Base-by-base conservation (phyloP, 2,797 vertebrate genomes). In the Dendrocincla fuliginosa region DNA sequence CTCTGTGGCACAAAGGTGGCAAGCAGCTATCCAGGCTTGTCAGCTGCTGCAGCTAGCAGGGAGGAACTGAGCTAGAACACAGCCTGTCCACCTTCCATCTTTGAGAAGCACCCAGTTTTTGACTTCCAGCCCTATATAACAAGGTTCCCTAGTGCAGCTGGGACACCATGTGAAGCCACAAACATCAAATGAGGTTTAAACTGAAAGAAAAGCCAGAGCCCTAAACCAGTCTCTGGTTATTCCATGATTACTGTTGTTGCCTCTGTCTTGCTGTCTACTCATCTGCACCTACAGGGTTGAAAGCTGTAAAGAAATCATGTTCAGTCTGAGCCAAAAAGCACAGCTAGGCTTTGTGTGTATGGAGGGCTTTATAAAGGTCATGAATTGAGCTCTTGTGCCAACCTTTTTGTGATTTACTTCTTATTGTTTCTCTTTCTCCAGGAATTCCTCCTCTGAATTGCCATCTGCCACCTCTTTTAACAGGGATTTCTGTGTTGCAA, bases 361-460 rank as follows among this genome's bases (percentile, higher is more conserved):
- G 41, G 44, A 80, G 27, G 64, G 37, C 67, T 95, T 94, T 82
- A 59, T 57, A 70, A 92, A 92, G 75, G 89, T 92, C 47, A 37
- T 65, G 63, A 89, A 81, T 82, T 50, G 81, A 90, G 70, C 47
- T 89, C 57, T 67, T 67, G 47, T 89, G 78, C 64, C 75, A 84
- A 63, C 6, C 55, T 46, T 85, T 87, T 55, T 61, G 56, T 69
- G 47, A 59, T 82, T 77, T 87, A 49, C 52, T 94, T 74, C 81
- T 76, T 44, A 44, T 67, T 96, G 78, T 93, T 92, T 93, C 80
- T 81, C 49, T 52, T 91, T 93, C 74, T 73, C 47, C 35, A 75
- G 39, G n/a, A 96, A 69, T 84, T 87, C 32, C 28, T 86, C 46
- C 50, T 87, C 90, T 57, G 74, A 92, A 89, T 59, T 87, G 50